These are phyloP conservation scores for Parazoanthus atlanticus DNA, from an alignment of 92 coral and sea anemone species.

Conservation along the genomic window DNA sequence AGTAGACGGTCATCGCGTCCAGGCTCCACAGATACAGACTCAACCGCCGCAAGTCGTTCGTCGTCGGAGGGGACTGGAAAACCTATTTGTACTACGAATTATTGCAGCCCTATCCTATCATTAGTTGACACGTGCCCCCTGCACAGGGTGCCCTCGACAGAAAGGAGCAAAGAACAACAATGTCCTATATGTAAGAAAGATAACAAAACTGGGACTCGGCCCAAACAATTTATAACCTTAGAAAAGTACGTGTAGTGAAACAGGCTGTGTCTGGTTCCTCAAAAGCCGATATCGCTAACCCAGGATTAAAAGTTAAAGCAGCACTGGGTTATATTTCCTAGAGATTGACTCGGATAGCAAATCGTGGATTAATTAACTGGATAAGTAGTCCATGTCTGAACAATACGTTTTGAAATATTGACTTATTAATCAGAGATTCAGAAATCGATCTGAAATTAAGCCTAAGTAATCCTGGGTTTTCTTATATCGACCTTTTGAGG, in stretches of 20 bases:
- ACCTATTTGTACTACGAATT: constrained; percentile 69
- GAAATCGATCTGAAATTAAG: too few relatives aligned
- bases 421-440: too few relatives aligned
- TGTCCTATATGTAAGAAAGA: constrained; percentile 83
- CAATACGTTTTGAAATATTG: too few relatives aligned
- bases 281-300: neutral
- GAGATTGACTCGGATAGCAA: too few relatives aligned
- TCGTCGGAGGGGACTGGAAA: constrained; percentile 54
- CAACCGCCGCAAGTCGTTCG: constrained; percentile 42
- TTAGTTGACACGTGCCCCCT: constrained; percentile 79
- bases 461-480: too few relatives aligned
- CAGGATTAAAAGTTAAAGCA: neutral
- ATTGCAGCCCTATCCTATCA: constrained; percentile 87
- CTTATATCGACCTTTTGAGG: too few relatives aligned
- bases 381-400: too few relatives aligned
- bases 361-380: too few relatives aligned
- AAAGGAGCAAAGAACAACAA: constrained; percentile 54
- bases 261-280: neutral
- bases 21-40: constrained; percentile 18
- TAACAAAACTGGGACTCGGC: constrained; percentile 50
- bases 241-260: constrained; percentile 61
- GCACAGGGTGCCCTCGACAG: constrained; percentile 63
- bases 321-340: too few relatives aligned
- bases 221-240: constrained; percentile 52
- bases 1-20: constrained; percentile 1